Evolutionary conservation across 2,888 invertebrate species (phyloP), one percentile per base, ranked within the genome.

Genomic region (Platycheirus rosarum): DNA sequence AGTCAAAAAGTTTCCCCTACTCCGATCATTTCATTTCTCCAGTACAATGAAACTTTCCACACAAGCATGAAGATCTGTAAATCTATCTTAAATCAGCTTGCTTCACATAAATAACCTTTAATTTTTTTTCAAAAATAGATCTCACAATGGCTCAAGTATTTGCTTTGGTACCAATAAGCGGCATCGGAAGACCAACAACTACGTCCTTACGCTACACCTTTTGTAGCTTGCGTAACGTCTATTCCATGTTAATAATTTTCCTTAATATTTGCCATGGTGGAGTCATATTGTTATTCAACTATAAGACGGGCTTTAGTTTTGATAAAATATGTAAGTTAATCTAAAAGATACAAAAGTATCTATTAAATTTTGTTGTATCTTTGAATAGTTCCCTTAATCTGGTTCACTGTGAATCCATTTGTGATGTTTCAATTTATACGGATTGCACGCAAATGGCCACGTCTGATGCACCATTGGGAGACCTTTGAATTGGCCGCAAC

Each of bases 371-470:
- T 20, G 32, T 8, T 23, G 0, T 5, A 3, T 26, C 11, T 7
- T 37, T 44, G 11, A 42, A 23, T 14, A 85, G 86, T 77, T 20
- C 84, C 86, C 2, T 13, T 86, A 1, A 68, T 86, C 14, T 86
- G 86, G 75, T 82, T 85, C 23, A 42, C 65, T 1, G 79, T 84
- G 1, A 84, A 85, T 63, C 44, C 79, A 0, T 85, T 82, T 29
- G 63, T 80, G 2, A 82, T 85, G 69, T 68, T 65, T 5, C 74
- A 69, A 14, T 92, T 92, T 76, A 85, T 91, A 32, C 88, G 87
- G 63, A 85, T 92, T 32, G 91, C 91, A 0, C 88, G 85, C 44
- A 87, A 89, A 49, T 92, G 92, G 92, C 91, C 91, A 4, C 84
- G 82, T 18, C 86, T 92, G 7, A 88, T 90, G 77, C 51, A 86